Base-by-base conservation (phyloP, 92 coral and sea anemone genomes). In the Siderastrea siderea region DNA sequence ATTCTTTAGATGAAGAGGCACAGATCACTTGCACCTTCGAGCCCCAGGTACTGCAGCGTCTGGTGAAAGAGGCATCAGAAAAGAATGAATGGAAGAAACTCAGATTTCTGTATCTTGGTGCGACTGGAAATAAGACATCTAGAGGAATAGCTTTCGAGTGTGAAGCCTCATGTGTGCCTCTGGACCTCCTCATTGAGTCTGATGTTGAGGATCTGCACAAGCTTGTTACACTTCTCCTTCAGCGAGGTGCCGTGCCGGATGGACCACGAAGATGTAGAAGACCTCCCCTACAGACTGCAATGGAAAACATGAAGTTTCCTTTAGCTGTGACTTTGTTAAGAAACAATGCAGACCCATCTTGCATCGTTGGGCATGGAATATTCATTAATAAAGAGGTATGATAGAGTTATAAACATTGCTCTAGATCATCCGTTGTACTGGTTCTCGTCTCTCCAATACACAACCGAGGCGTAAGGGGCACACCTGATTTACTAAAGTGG, bases 91-190 rank as follows among this genome's bases (percentile, higher is more conserved):
- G 98, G 99, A 80, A 86, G 26, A 88, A 79, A 68, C 89, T 97
- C 1, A 71, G 84, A 52, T 82, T 94, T 47, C 85, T 96, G 3
- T 92, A 88, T 72, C 92, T 95, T 54, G 99, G 99, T 46, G 91
- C 96, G 4, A 71, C 75, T 13, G 78, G 69, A 54, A 83, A 52
- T 61, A 52, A 84, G 74, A 87, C 89, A 52, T 78, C 89, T 38
- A 94, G 93, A 7, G 96, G 98, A 2, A 62, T 94, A 13, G 98
- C 98, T 64, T 78, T 86, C n/a, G 89, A 74, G 38, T 91, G 95
- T 87, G 94, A 84, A 47, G 96, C 94, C 3, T 74, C 92, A 38
- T 52, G 58, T 78, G 88, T 94, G 38, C 98, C 98, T 3, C 80
- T 94, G 6, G 94, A 92, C 69, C 48, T 83, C 69, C 62, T 94